Evolutionary conservation across 2,797 vertebrate species (phyloP).

Genomic region (Cottoperca gobio): DNA sequence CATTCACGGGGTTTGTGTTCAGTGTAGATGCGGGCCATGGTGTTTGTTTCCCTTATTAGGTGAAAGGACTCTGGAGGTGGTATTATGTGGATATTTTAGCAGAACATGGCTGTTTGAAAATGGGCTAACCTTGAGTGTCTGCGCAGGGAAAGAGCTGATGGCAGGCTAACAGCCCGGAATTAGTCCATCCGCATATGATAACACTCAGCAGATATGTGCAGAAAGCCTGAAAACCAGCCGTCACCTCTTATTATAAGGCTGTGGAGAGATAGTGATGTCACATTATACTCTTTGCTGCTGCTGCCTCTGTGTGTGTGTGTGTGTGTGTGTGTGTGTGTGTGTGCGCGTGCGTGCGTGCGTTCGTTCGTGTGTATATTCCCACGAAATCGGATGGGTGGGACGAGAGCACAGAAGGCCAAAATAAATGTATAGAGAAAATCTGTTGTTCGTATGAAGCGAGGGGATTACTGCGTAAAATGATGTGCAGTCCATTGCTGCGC

Average conservation of each 20-base stretch:
- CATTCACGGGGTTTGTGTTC: conserved; percentile 37
- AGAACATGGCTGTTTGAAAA: conserved; percentile 61
- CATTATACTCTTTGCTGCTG: conserved; percentile 59
- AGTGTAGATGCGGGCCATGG: conserved; percentile 28
- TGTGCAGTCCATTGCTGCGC: conserved; percentile 78
- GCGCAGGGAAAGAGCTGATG: conserved; percentile 67
- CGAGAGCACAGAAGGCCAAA: conserved; percentile 58
- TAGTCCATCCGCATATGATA: conserved; percentile 77
- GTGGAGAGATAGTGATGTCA: conserved; percentile 79
- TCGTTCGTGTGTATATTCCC: conserved; percentile 3
- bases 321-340: neutral
- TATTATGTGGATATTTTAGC: conserved; percentile 46
- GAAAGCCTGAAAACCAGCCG: conserved; percentile 71
- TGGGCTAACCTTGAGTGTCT: conserved; percentile 81
- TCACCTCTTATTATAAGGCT: conserved; percentile 73
- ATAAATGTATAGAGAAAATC: conserved; percentile 58
- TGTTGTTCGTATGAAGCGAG: conserved; percentile 55
- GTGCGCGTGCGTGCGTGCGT: neutral
- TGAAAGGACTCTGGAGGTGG: conserved; percentile 35
- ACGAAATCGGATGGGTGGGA: conserved; percentile 70
- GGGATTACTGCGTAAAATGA: conserved; percentile 79
- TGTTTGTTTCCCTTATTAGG: conserved; percentile 34
- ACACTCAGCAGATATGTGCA: conserved; percentile 77
- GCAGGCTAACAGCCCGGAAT: conserved; percentile 63
- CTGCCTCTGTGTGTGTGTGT: neutral